Base-by-base conservation (phyloP, 2,888 invertebrate species). In the Lasiommata megera region DNA sequence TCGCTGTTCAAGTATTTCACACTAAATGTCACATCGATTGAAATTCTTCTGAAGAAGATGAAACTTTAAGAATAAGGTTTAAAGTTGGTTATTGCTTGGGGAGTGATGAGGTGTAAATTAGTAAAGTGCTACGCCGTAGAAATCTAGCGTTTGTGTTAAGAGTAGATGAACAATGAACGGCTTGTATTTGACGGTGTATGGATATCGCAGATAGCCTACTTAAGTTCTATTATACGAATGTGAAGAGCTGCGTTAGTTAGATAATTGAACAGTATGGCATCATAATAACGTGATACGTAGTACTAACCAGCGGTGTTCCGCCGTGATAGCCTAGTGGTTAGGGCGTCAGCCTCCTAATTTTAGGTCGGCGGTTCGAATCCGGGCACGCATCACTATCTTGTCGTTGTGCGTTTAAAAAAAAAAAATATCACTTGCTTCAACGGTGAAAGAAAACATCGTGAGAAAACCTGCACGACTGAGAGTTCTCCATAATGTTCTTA, bases 71-170 rank as follows among this genome's bases (percentile, higher is more conserved):
- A 0, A 0, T 3, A 9, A 5, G 1, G 0, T 0, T 17, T 52
- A 41, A 52, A 17, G 31, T 17, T n/a, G 31, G n/a, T 7, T 11
- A 12, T 52, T n/a, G 12, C 0, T 31, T 52, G 41, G n/a, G 11
- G 16, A 3, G 16, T 5, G 28, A 16, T 12, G 1, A 12, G 11
- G 12, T 29, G 16, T 31, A 52, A 52, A 52, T 52, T 41, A 41
- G 41, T 41, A 41, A 50, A 52, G 52, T 52, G 52, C 52, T 29
- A 52, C 29, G 17, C 31, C 52, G 41, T 31, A 52, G 52, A 50
- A 28, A 31, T 52, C 31, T 31, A 52, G 40, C 38, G 38, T 51
- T 38, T 40, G 38, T 38, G 38, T n/a, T n/a, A n/a, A n/a, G n/a
- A n/a, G 18, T 16, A 37, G 31, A 31, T 43, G 48, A 51, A 51